Evolutionary conservation across 2,113 vertebrate species (phyloP).

Genomic region (Epinephelus moara): DNA sequence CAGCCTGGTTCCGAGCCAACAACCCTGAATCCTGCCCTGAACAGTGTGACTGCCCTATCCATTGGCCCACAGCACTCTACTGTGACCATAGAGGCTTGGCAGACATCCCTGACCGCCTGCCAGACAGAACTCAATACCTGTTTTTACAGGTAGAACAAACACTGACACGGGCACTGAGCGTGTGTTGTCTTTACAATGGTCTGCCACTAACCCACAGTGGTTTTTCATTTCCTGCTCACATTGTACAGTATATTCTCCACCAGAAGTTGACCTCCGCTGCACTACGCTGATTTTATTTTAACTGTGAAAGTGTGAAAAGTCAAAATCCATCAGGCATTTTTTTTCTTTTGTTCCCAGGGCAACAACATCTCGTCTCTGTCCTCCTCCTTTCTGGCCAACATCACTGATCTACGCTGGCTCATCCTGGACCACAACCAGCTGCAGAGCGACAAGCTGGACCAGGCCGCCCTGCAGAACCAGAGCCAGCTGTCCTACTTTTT

Average conservation of each 20-base stretch:
- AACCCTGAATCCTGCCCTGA: constrained; percentile 76
- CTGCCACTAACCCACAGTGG: constrained; percentile 10
- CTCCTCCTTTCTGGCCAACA: constrained; percentile 69
- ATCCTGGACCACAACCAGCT: constrained; percentile 85
- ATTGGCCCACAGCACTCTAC: constrained; percentile 85
- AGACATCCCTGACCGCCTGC: constrained; percentile 68
- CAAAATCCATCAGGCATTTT: not conserved
- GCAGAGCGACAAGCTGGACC: constrained; percentile 64
- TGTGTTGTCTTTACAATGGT: constrained; percentile 27
- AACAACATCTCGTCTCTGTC: constrained; percentile 80
- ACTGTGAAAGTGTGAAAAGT: not conserved
- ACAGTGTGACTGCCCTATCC: constrained; percentile 84
- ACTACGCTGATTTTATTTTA: not conserved
- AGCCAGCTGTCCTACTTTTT: constrained; percentile 79
- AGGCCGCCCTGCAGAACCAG: constrained; percentile 70
- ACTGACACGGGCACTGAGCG: not conserved
- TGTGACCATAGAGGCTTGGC: constrained; percentile 79
- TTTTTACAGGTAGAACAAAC: constrained; percentile 79
- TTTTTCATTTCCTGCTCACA: constrained; percentile 22
- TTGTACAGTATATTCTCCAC: not conserved
- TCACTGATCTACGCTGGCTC: constrained; percentile 80
- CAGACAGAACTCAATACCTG: constrained; percentile 78
- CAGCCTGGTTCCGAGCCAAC: constrained; percentile 75
- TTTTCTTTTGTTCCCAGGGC: constrained; percentile 57
- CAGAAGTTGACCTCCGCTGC: not conserved